These are phyloP conservation scores for Emydura subglobosa DNA, from an alignment of 2,113 vertebrate species.

Conservation along the genomic window DNA sequence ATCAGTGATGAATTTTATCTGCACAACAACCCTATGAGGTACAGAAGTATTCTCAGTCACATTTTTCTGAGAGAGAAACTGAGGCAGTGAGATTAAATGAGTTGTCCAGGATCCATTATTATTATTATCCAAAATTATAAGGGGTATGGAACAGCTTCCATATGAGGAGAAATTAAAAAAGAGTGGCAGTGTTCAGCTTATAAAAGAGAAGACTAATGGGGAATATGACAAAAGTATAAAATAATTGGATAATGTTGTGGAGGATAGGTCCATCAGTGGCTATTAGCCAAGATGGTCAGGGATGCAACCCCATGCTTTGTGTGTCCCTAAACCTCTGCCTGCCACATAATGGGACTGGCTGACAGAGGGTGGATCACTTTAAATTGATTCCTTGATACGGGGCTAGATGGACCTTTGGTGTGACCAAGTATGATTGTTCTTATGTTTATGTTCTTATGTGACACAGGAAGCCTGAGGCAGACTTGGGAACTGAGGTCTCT, in stretches of 20 bases:
- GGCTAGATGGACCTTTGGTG: no score
- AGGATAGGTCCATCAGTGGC: no score
- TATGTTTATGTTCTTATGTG: no score
- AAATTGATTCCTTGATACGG: no score
- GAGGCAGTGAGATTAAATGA: background rate
- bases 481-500: background rate
- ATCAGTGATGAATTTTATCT: background rate
- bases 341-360: no score
- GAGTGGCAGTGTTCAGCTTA: background rate
- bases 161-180: background rate
- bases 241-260: background rate
- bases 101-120: background rate
- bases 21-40: background rate
- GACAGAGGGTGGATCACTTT: no score
- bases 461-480: background rate
- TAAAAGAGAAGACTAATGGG: background rate
- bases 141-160: background rate
- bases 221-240: background rate
- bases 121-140: background rate
- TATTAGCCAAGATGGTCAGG: no score
- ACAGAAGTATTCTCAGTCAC: background rate
- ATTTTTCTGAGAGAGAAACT: background rate
- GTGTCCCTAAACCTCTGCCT: no score
- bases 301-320: no score
- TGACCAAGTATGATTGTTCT: no score